These are phyloP conservation scores for Neopelma chrysocephalum DNA, from an alignment of 2,797 vertebrate genomes.

Conservation along the genomic window DNA sequence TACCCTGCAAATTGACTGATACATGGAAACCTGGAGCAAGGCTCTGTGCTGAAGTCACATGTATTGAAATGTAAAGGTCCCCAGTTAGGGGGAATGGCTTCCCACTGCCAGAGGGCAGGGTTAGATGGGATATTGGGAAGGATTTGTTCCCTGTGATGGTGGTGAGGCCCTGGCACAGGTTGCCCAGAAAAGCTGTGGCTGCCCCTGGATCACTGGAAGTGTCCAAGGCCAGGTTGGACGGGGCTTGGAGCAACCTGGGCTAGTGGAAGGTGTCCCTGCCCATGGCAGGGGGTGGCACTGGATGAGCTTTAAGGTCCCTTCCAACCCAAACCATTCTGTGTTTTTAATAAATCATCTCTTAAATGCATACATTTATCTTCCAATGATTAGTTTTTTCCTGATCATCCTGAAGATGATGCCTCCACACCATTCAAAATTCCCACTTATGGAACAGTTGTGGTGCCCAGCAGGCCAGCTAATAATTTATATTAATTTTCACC, in stretches of 20 bases:
- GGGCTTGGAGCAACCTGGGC: neutral
- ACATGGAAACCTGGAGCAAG: neutral
- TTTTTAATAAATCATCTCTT: neutral
- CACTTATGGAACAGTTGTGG: neutral
- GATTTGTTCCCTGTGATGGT: neutral
- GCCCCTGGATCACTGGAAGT: neutral
- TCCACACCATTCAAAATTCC: neutral
- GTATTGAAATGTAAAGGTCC: neutral
- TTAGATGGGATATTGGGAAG: rapidly evolving
- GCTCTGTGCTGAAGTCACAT: neutral
- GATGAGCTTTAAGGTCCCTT: rapidly evolving
- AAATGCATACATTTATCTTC: neutral
- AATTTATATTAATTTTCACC: neutral
- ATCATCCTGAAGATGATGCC: neutral
- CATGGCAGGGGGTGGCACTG: rapidly evolving
- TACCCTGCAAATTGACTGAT: neutral
- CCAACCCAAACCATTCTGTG: neutral
- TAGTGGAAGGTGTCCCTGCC: neutral
- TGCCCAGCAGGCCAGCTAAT: neutral
- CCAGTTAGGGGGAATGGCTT: neutral
- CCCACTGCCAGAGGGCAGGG: neutral
- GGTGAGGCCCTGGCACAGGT: neutral
- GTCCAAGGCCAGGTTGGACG: neutral
- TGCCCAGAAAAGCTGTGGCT: neutral
- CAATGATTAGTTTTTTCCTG: neutral